phyloP scores from a whole-genome alignment of 2,113 vertebrate genomes.

The Gymnogyps californianus region DNA sequence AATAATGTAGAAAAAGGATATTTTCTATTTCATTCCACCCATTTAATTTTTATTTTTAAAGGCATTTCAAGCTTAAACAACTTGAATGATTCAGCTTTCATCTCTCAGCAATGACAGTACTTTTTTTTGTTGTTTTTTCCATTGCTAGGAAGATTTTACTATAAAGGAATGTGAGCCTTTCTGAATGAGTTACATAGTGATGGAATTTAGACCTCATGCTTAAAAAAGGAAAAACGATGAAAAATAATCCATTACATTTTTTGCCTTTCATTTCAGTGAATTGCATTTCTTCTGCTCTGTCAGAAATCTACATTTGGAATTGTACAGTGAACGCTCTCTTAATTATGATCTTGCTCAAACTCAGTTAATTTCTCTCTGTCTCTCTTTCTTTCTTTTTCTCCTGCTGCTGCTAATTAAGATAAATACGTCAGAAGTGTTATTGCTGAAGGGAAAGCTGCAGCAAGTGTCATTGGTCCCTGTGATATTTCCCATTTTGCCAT shows the following conservation, averaged over 20 bases:
- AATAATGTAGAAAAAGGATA: neutral
- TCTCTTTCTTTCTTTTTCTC: slow-evolving; percentile 26
- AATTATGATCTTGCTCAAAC: slow-evolving; percentile 49
- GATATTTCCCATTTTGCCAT: slow-evolving; percentile 47
- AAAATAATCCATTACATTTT: neutral
- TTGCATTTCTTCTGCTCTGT: neutral
- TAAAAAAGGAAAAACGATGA: neutral
- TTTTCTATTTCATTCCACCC: neutral
- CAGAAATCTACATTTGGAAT: slow-evolving; percentile 16
- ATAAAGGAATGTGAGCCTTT: neutral
- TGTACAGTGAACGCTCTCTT: neutral
- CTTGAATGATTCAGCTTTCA: neutral
- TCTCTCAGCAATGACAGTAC: neutral
- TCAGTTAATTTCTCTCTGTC: slow-evolving; percentile 30
- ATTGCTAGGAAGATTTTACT: neutral
- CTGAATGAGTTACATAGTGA: neutral
- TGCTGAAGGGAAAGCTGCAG: slow-evolving; percentile 47
- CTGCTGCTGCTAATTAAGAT: slow-evolving; percentile 65
- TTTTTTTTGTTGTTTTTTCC: neutral
- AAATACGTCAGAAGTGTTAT: slow-evolving; percentile 52
- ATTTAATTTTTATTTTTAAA: neutral
- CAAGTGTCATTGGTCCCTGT: slow-evolving; percentile 40
- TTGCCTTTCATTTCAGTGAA: neutral
- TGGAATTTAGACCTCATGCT: neutral
- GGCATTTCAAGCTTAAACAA: neutral